Base-by-base conservation (phyloP, 2,113 vertebrate species). In the Callospermophilus lateralis region DNA sequence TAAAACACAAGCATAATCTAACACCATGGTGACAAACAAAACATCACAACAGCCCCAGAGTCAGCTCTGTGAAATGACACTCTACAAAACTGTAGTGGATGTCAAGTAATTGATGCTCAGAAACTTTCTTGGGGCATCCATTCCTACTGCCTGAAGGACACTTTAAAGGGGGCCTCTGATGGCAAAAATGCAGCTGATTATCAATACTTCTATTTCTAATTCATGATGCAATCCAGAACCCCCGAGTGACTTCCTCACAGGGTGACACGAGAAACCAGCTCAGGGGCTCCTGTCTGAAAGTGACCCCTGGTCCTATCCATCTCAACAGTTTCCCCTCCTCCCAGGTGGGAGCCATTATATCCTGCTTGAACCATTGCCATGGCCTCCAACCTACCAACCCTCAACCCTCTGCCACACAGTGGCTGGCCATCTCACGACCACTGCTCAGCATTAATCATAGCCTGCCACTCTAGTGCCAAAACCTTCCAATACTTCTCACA, bases 41-140 rank as follows among this genome's bases (percentile, higher is more conserved):
- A 90, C 95, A 95, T 94, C 96, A 87, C 68, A 42, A 24, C 93
- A 97, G 97, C 96, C 97, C 78, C 97, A 74, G 84, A 81, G 76
- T 89, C 17, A 61, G 87, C 1, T 76, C 89, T 32, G 87, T 89
- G 24, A 5, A 42, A 42, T 5, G 42, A 48, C 55, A 87, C 90
- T 78, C 89, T 94, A 93, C 78, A 79, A 34, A 0, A 4, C 3
- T 4, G 45, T 9, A 90, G 76, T 55, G 72, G 61, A 48, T 81
- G 51, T 4, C 32, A 19, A 39, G n/a, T 83, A 5, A 78, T 67
- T 61, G 58, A 86, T 65, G 88, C 73, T 91, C 65, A 65, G 76
- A 53, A 78, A 87, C 37, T 17, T 90, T 42, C 68, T 42, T 7
- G 4, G 53, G 48, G 48, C 48, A 48, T 2, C 48, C 1, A 42